Conservation (phyloP, 2,113 vertebrate genomes). For the Stegostoma tigrinum region DNA sequence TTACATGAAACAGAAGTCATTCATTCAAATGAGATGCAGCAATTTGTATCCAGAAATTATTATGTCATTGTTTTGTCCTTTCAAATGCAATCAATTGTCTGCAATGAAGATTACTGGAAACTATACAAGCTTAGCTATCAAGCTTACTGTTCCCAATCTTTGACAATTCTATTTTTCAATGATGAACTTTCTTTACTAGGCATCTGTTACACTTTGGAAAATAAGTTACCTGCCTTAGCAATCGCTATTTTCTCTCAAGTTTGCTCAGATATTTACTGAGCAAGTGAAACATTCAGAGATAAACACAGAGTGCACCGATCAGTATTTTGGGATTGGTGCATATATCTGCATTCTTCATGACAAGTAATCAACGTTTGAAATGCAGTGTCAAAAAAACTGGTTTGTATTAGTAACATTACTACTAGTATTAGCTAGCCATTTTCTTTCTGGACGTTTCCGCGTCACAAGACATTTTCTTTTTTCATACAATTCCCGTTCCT, state of each 20-base stretch:
- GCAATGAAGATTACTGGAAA: background rate
- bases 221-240: background rate
- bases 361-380: background rate
- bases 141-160: constrained; percentile 21
- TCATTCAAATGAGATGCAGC: background rate
- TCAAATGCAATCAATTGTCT: background rate
- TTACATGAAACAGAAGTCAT: background rate
- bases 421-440: background rate
- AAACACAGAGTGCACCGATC: background rate
- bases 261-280: background rate
- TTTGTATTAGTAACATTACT: background rate
- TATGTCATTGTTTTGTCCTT: background rate
- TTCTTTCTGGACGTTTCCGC: background rate
- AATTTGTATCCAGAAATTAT: background rate
- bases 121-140: background rate
- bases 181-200: background rate
- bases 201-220: background rate
- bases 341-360: background rate
- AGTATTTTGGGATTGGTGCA: background rate
- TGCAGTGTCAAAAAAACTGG: background rate
- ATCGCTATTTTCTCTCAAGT: too few species aligned
- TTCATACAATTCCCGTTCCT: background rate
- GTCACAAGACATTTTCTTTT: background rate
- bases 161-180: background rate
- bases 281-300: background rate